Base-by-base conservation (phyloP, 2,888 invertebrate genomes). In the Malthinus seriepunctatus region DNA sequence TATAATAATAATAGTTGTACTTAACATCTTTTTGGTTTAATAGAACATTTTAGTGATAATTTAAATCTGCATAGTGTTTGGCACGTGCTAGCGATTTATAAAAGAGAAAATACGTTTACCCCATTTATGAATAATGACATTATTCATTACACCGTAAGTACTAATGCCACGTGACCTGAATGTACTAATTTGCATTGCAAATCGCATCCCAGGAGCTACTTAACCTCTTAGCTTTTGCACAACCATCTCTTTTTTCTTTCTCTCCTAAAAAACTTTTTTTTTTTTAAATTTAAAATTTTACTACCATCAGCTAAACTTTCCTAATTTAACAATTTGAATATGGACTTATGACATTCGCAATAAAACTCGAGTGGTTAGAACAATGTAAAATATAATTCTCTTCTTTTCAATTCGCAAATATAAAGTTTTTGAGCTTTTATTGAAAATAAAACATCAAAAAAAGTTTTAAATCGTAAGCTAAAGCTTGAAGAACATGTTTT, bases 1-100 rank as follows among this genome's bases (percentile, higher is more conserved):
- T 23, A 23, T 23, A 23, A 23, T 23, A 23, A 5, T 23, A n/a
- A n/a, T 23, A 3, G 23, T 23, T 23, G 23, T 23, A 23, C 3
- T 32, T 8, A 33, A 33, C 33, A 14, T 47, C 47, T 47, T 14
- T n/a, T 33, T 47, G 8, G 33, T 12, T 12, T 47, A 47, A 34
- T 12, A 34, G 32, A 14, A 33, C 12, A 15, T 51, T 51, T 42
- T 32, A 38, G 47, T 8, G 57, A 51, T 57, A 57, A 52, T 38
- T 34, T 34, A 52, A 57, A 47, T 51, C 50, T 51, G 38, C n/a
- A 42, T 8, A 51, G 32, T 35, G 51, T 48, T 23, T 31, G 38
- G 51, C 57, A 57, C 57, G 57, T 57, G 57, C 57, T 32, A 57
- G 48, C 47, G 51, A 57, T 57, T 52, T 57, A 50, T 52, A 51